Conservation (phyloP, 2,113 vertebrate species). For the Capreolus pygargus region DNA sequence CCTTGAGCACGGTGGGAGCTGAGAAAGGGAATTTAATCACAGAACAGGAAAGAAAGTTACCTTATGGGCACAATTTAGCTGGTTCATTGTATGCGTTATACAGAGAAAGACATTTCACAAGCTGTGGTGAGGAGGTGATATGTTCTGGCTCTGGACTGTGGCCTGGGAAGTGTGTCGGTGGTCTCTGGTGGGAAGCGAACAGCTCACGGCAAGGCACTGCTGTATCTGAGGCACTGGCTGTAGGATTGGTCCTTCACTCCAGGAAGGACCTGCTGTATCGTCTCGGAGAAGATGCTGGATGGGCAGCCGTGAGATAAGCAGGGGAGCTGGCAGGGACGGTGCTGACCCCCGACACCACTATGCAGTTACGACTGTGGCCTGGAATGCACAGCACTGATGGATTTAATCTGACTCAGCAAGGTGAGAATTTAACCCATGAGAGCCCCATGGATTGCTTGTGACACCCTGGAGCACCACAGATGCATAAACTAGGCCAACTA, state of each 20-base stretch:
- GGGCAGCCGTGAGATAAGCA: neutral
- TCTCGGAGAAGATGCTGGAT: neutral
- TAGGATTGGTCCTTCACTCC: neutral
- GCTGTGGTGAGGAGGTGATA: neutral
- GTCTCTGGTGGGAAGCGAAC: neutral
- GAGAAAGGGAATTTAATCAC: neutral
- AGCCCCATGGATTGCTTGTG: neutral
- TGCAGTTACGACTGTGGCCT: neutral
- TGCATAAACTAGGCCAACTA: neutral
- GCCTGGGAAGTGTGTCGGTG: neutral
- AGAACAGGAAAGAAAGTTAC: neutral
- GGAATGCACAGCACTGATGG: neutral
- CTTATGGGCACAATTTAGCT: neutral
- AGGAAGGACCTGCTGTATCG: neutral
- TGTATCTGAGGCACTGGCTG: neutral
- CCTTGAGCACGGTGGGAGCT: neutral
- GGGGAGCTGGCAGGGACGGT: accelerated
- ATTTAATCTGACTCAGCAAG: neutral
- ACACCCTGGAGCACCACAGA: neutral
- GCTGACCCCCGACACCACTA: accelerated
- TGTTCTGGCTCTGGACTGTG: neutral
- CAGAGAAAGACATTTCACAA: neutral
- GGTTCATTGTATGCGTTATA: neutral
- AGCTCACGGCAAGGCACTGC: neutral
- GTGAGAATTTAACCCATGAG: neutral